Percentiles rank a stretch among this genome's conserved stretches.
These are phyloP conservation scores for Philaethria dido DNA, from an alignment of 2,888 invertebrate genomes.

Conservation along the genomic window DNA sequence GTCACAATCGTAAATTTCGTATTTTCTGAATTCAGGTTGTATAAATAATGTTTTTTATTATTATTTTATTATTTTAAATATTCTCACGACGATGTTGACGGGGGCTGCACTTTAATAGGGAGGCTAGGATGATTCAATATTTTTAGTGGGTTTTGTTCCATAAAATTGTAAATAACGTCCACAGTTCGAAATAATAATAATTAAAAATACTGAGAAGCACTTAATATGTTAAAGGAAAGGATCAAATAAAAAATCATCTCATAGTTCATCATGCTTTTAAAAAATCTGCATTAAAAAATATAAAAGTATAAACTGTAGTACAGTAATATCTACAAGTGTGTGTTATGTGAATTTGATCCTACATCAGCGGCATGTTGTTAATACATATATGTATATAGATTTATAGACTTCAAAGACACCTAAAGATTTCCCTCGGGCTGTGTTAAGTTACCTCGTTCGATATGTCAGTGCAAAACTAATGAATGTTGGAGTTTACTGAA, in stretches of 20 bases:
- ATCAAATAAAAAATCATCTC: no score
- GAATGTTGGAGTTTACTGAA: constrained; percentile 29
- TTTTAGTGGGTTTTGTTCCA: no score
- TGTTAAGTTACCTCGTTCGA: constrained; percentile 54
- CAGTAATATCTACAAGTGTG: not conserved
- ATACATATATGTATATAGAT: constrained; percentile 2
- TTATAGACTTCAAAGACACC: constrained; percentile 52
- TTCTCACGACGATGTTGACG: not conserved
- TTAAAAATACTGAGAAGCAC: no score
- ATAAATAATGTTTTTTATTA: not conserved
- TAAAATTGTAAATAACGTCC: no score
- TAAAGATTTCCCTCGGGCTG: constrained; percentile 61
- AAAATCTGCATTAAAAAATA: no score
- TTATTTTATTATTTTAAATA: not conserved
- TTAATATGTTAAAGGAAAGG: no score
- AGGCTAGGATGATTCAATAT: no score
- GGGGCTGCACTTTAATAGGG: no score
- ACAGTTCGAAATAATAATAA: no score
- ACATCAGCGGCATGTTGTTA: constrained; percentile 1
- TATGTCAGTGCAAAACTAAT: constrained; percentile 40
- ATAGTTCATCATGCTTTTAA: no score
- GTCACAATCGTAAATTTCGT: constrained; percentile 14
- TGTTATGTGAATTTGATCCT: constrained; percentile 5
- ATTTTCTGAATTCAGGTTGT: constrained; percentile 11
- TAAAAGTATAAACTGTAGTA: not conserved